Evolutionary conservation across 2,888 invertebrate genomes (phyloP).

Genomic region (Bugulina stolonifera): DNA sequence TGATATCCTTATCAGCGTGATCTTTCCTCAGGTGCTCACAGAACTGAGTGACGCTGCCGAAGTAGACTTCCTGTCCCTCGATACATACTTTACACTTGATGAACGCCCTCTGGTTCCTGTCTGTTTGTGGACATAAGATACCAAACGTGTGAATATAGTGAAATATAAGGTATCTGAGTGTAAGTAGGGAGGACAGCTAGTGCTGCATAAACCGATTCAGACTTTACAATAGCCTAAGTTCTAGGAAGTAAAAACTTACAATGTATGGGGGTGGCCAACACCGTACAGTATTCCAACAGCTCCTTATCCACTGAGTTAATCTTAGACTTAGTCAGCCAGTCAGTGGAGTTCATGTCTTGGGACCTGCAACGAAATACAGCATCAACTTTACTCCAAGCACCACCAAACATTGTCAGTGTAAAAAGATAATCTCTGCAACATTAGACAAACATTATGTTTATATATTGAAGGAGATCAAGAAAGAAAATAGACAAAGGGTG

Average conservation of each 20-base stretch:
- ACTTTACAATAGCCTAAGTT: neutral
- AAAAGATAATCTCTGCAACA: too few species aligned
- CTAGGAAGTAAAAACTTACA: neutral
- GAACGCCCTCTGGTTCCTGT: conserved; percentile 20
- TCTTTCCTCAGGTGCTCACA: conserved; percentile 30
- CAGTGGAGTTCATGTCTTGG: neutral
- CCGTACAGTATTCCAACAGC: neutral
- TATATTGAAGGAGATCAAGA: too few species aligned
- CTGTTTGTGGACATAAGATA: neutral
- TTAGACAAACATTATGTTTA: too few species aligned
- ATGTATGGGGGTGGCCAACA: conserved; percentile 9
- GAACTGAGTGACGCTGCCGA: conserved; percentile 30
- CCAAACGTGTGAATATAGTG: neutral
- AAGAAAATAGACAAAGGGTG: too few species aligned
- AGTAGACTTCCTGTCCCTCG: conserved; percentile 9
- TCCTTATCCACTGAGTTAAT: conserved; percentile 11
- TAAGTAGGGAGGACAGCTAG: neutral
- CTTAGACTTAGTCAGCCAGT: conserved; percentile 3
- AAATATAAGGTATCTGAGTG: neutral
- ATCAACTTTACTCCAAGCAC: too few species aligned
- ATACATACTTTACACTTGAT: conserved; percentile 13
- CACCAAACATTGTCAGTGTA: too few species aligned
- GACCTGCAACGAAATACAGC: neutral
- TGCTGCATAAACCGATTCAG: neutral
- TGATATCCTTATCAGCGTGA: conserved; percentile 30